Conservation (phyloP, 2,797 vertebrate genomes). For the Melanotaenia maccullochi region DNA sequence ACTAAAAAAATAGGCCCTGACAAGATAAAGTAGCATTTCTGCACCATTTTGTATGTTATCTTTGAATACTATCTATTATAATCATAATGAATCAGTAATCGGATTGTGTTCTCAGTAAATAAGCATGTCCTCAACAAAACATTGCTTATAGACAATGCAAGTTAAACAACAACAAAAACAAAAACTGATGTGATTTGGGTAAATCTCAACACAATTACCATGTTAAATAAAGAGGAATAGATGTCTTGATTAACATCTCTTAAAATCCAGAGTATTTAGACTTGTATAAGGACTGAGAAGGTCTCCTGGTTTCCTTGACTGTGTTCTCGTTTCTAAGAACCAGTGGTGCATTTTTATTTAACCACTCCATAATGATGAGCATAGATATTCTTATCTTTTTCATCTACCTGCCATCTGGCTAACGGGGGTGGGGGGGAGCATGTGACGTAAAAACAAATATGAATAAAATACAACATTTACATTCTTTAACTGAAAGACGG, state of each 20-base stretch:
- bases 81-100: constrained; percentile 19
- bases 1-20: constrained; percentile 1
- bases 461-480: constrained; percentile 21
- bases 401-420: constrained; percentile 55
- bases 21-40: constrained; percentile 15
- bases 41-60: constrained; percentile 23
- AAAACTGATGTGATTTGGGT: no score
- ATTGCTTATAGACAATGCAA: constrained; percentile 5
- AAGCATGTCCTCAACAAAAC: constrained; percentile 32
- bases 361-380: constrained; percentile 19
- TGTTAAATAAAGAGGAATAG: no score
- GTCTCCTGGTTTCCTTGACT: constrained; percentile 39
- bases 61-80: constrained; percentile 40
- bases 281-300: background rate
- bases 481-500: constrained; percentile 14
- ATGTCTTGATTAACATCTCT: no score
- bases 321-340: constrained; percentile 48
- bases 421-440: background rate
- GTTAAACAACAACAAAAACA: no score
- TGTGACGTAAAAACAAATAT: constrained; percentile 42
- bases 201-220: no score
- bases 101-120: constrained; percentile 19
- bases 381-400: constrained; percentile 54
- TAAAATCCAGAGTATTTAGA: background rate
- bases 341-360: constrained; percentile 19